Percentiles rank a stretch among this genome's conserved stretches.
These are phyloP conservation scores for Cyprinodon tularosa DNA, from an alignment of 2,113 vertebrate genomes.

Conservation along the genomic window DNA sequence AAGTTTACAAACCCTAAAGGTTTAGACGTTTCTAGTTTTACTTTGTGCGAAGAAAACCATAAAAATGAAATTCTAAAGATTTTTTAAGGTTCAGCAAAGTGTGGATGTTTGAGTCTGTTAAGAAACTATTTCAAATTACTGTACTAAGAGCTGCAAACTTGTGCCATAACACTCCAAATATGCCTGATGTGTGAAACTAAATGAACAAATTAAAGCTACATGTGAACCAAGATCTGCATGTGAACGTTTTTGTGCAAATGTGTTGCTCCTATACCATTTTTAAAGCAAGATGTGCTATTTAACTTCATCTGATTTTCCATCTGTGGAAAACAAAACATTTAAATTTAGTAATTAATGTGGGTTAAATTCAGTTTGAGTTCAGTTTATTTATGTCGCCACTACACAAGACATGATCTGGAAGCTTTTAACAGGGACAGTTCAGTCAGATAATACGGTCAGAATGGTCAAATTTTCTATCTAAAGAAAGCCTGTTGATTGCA, in stretches of 20 bases:
- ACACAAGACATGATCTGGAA: too few species aligned
- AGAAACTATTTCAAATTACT: constrained; percentile 9
- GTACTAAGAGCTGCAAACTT: constrained; percentile 14
- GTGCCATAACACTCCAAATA: constrained; percentile 22
- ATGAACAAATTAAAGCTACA: background rate
- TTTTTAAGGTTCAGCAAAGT: background rate
- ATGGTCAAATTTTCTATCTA: too few species aligned
- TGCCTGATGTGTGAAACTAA: constrained; percentile 34
- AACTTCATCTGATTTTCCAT: too few species aligned
- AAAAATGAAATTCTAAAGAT: background rate
- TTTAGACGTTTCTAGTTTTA: constrained; percentile 30
- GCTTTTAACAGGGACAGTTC: too few species aligned
- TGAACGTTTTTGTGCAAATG: background rate
- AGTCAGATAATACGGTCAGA: too few species aligned
- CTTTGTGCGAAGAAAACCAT: constrained; percentile 16
- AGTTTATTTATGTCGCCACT: too few species aligned
- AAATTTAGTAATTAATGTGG: background rate
- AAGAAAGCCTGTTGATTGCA: too few species aligned
- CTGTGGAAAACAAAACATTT: too few species aligned
- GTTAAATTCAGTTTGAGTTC: too few species aligned
- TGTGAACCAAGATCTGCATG: background rate
- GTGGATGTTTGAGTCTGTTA: background rate
- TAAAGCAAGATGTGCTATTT: too few species aligned
- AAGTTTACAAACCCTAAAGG: constrained; percentile 41
- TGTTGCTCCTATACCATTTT: background rate